Percentiles rank a stretch among this genome's conserved stretches.
Evolutionary conservation across 1,140 invertebrate species (phyloP).

Genomic region (Atta colombica): DNA sequence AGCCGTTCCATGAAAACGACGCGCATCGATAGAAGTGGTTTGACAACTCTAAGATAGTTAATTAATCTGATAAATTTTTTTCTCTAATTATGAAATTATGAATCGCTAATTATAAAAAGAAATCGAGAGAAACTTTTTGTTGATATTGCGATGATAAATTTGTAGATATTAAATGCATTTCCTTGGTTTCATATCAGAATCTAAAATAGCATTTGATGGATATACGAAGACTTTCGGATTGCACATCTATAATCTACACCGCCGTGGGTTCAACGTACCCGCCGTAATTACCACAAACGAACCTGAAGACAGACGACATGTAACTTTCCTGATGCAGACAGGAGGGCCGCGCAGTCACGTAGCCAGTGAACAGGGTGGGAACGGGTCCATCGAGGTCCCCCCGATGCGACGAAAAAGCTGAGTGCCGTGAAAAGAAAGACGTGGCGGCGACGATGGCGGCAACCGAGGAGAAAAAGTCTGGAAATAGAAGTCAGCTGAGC

Average conservation of each 20-base stretch:
- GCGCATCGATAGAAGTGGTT: not conserved
- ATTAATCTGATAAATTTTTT: not conserved
- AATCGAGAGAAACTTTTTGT: conserved; percentile 1
- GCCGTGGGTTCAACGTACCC: conserved; percentile 77
- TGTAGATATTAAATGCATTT: not conserved
- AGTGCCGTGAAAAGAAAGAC: conserved; percentile 58
- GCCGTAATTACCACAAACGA: conserved; percentile 78
- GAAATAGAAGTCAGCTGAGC: conserved; percentile 65
- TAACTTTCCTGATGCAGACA: conserved; percentile 52
- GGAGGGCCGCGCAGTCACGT: conserved; percentile 68
- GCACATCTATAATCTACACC: not conserved
- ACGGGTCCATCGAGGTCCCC: conserved; percentile 48
- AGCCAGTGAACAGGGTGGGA: conserved; percentile 71
- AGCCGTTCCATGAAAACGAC: not conserved
- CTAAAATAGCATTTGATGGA: not conserved
- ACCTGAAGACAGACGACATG: conserved; percentile 73
- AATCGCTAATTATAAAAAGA: not conserved
- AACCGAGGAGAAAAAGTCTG: conserved; percentile 45
- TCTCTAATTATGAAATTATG: not conserved
- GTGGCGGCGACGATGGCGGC: conserved; percentile 49
- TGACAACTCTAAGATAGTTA: conserved; percentile 8
- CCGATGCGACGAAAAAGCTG: conserved; percentile 69
- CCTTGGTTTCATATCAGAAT: not conserved
- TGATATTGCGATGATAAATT: not conserved
- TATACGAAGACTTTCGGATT: conserved; percentile 40